Evolutionary conservation across 1,140 invertebrate species (phyloP), one percentile per base, ranked within the genome.

Genomic region (Drosophila obscura): DNA sequence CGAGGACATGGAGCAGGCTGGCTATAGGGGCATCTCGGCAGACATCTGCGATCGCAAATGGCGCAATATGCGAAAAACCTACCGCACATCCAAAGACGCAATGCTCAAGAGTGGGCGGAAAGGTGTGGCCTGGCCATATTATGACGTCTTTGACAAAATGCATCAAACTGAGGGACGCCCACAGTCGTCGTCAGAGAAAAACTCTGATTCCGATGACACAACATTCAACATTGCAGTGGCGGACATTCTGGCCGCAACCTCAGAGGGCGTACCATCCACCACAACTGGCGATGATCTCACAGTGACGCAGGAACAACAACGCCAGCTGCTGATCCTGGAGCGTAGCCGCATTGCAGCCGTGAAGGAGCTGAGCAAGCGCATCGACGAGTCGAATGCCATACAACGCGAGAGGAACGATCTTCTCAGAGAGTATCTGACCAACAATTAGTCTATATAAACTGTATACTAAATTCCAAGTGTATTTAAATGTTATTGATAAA

Each of bases 21-120:
- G 73, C 19, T 72, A 61, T 19, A 75, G 71, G n/a, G 72, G 72
- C 4, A 75, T 78, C 4, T 66, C 61, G n/a, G 61, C 71, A n/a
- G 76, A 78, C 26, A 72, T 76, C 28, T 78, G 76, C 16, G 76
- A 78, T 59, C 66, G 73, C n/a, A 78, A 78, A 41, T 71, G 56
- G 73, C 72, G 76, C 7, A 78, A 78, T 15, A 78, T 78, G 76
- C 75, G 75, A 15, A 78, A 78, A 35, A 78, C 73, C 5, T 75
- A 77, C 45, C 65, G 75, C 5, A 77, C 72, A 6, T 75, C 65
- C 19, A 53, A 60, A 2, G 75, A 75, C 11, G 55, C 72, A 3
- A 28, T 77, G 9, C 44, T 39, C 0, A 74, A 69, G 22, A 75
- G 58, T 19, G 65, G 65, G 16, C 75, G 75, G 4, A 77, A 71